Evolutionary conservation across 1,140 invertebrate genomes (phyloP).

Genomic region (Achatina immaculata): DNA sequence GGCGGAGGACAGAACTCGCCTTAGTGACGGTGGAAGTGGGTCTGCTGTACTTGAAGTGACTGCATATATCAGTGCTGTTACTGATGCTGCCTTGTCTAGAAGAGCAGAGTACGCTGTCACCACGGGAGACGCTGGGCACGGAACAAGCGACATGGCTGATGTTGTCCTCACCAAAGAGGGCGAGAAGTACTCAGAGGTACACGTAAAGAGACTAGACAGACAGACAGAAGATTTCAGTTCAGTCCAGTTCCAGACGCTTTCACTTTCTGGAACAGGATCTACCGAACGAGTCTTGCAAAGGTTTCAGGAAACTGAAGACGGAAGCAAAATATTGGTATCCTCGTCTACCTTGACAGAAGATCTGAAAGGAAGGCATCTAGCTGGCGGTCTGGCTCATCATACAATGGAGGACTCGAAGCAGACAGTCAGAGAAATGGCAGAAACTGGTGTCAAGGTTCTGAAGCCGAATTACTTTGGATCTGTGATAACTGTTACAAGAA

Average conservation of each 20-base stretch:
- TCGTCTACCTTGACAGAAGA: too few relatives aligned
- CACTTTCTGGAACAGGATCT: neutral
- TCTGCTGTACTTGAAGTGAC: neutral
- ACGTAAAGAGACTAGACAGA: too few relatives aligned
- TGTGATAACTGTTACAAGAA: conserved; percentile 50
- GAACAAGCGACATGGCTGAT: neutral
- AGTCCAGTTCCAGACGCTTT: neutral
- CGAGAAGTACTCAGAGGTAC: too few relatives aligned
- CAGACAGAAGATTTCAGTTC: neutral
- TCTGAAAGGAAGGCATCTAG: too few relatives aligned
- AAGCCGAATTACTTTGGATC: neutral
- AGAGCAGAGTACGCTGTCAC: neutral
- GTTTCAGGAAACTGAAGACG: neutral
- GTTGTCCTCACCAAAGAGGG: neutral
- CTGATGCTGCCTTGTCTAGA: neutral
- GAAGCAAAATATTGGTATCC: too few relatives aligned
- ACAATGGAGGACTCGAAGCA: too few relatives aligned
- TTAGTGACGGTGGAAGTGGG: too few relatives aligned
- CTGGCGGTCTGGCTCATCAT: too few relatives aligned
- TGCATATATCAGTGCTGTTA: neutral
- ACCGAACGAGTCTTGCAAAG: neutral
- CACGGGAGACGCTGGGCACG: neutral
- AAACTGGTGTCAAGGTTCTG: neutral
- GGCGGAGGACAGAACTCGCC: too few relatives aligned
- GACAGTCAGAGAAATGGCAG: neutral